phyloP scores from a whole-genome alignment of 1,140 invertebrate genomes.

The Gyrodactylus bullatarudis region DNA sequence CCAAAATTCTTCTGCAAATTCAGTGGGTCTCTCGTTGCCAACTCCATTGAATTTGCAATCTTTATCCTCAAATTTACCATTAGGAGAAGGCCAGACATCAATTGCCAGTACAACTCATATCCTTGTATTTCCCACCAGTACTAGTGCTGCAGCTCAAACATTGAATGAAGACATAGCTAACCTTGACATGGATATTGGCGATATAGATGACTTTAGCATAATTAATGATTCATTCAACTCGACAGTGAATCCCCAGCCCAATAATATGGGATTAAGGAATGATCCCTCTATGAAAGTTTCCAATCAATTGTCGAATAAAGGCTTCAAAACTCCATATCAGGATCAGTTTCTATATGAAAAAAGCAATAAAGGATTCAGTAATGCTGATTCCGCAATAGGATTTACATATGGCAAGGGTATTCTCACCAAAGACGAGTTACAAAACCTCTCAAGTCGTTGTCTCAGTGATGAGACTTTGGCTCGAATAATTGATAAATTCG shows the following conservation, averaged over 20 bases:
- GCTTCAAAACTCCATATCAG: too few relatives aligned
- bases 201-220: too few relatives aligned
- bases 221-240: too few relatives aligned
- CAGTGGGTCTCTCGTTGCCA: not conserved
- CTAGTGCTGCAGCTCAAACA: slow-evolving; percentile 29
- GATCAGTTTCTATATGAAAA: too few relatives aligned
- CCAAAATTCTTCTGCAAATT: not conserved
- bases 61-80: not conserved
- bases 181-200: slow-evolving; percentile 10
- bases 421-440: too few relatives aligned
- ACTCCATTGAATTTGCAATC: not conserved
- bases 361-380: too few relatives aligned
- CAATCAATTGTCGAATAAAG: too few relatives aligned
- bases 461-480: not conserved
- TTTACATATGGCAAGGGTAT: too few relatives aligned
- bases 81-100: not conserved
- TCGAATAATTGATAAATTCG: not conserved
- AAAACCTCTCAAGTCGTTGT: not conserved
- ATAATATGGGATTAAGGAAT: too few relatives aligned
- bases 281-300: too few relatives aligned
- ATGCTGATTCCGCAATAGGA: too few relatives aligned
- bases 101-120: slow-evolving; percentile 72
- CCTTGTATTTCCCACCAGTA: slow-evolving; percentile 83
- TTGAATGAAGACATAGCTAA: slow-evolving; percentile 9
- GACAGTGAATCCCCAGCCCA: too few relatives aligned